Conservation (phyloP, 2,888 invertebrate species). For the Noctua comes region DNA sequence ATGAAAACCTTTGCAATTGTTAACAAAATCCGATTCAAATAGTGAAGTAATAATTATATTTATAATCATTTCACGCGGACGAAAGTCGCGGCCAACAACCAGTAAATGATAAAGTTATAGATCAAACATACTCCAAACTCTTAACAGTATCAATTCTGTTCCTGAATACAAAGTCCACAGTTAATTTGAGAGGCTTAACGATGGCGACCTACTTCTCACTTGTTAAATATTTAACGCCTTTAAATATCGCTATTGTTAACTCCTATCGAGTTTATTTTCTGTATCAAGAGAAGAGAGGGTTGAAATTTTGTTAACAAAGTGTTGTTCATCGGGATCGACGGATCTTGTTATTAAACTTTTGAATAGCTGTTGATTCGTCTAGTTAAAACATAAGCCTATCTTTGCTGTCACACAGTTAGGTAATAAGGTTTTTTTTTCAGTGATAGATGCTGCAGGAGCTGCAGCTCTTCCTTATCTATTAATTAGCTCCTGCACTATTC, state of each 20-base stretch:
- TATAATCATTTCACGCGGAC: too few relatives aligned
- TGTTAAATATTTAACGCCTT: slow-evolving; percentile 44
- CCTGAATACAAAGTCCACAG: slow-evolving; percentile 19
- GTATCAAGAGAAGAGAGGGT: not conserved
- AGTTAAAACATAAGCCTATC: not conserved
- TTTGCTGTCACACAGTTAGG: not conserved
- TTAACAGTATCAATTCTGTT: slow-evolving; percentile 50
- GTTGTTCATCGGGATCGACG: not conserved
- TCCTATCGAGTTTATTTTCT: slow-evolving; percentile 2
- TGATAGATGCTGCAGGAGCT: not conserved
- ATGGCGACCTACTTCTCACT: slow-evolving; percentile 38
- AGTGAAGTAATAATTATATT: too few relatives aligned
- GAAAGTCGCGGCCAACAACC: not conserved
- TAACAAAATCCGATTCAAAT: too few relatives aligned
- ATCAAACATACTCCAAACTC: slow-evolving; percentile 24
- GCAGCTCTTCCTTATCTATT: not conserved
- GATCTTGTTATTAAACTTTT: not conserved
- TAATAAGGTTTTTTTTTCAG: not conserved
- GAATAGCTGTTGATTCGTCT: not conserved
- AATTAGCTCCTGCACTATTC: not conserved
- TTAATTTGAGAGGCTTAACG: slow-evolving; percentile 44
- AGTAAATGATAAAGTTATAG: slow-evolving; percentile 6
- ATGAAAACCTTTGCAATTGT: too few relatives aligned
- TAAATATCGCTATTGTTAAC: slow-evolving; percentile 16
- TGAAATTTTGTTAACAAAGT: not conserved